Percentiles rank a stretch among this genome's conserved stretches.
Evolutionary conservation across 2,113 vertebrate species (phyloP).

Genomic region (Equus quagga): DNA sequence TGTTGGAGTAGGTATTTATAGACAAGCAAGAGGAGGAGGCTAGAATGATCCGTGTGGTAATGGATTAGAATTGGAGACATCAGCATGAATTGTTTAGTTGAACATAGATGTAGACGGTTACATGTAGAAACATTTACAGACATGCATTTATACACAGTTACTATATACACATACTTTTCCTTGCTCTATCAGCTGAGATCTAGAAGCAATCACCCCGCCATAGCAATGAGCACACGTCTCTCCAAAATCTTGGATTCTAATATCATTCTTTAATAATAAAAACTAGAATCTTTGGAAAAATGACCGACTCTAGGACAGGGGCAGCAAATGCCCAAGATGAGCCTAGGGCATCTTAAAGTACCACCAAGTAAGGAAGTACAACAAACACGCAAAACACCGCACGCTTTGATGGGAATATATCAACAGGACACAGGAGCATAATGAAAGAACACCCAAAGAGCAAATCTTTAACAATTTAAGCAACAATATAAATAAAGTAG

Average conservation of each 20-base stretch:
- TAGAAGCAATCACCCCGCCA: not conserved
- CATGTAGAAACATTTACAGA: not conserved
- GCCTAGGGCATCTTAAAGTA: not conserved
- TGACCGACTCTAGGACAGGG: not conserved
- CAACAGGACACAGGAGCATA: not conserved
- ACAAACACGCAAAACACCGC: not conserved
- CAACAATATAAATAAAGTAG: not conserved
- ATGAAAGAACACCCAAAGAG: fast-evolving
- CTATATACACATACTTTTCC: not conserved
- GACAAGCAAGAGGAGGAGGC: not conserved
- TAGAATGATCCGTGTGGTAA: not conserved
- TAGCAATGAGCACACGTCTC: not conserved
- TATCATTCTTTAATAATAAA: not conserved
- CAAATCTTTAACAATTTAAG: not conserved
- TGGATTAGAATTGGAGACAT: not conserved
- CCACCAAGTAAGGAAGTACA: not conserved
- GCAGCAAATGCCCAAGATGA: not conserved
- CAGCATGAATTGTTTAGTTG: not conserved
- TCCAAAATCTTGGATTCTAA: not conserved
- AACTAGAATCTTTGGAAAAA: not conserved
- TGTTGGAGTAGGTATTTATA: not conserved
- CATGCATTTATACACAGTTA: not conserved
- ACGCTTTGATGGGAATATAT: not conserved
- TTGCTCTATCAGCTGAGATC: not conserved
- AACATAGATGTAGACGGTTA: not conserved